These are phyloP conservation scores for Percopsis omiscomaycus DNA, from an alignment of 2,797 vertebrate species.

Conservation along the genomic window DNA sequence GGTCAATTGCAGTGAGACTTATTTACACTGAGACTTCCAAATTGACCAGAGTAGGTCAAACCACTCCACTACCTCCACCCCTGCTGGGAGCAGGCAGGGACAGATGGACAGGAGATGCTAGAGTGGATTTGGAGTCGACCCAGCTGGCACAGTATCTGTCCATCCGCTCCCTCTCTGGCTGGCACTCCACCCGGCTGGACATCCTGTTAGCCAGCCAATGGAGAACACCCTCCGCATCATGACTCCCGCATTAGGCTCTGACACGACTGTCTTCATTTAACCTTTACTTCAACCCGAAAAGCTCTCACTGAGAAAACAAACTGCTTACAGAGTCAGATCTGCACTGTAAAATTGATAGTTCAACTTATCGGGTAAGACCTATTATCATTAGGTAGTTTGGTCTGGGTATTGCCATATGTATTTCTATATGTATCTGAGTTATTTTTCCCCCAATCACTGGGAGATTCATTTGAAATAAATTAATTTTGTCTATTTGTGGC, in stretches of 20 bases:
- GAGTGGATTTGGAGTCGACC: slow-evolving; percentile 60
- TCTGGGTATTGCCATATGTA: too few species aligned
- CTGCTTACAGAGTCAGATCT: slow-evolving; percentile 23
- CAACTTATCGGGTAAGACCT: too few species aligned
- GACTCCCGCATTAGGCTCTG: slow-evolving; percentile 58
- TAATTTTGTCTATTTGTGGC: too few species aligned
- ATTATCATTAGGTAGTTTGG: too few species aligned
- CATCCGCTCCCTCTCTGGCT: slow-evolving; percentile 58
- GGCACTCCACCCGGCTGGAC: slow-evolving; percentile 60
- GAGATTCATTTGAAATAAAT: too few species aligned
- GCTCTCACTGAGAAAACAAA: slow-evolving; percentile 46
- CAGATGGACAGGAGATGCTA: slow-evolving; percentile 74
- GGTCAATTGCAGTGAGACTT: slow-evolving; percentile 46
- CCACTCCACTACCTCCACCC: slow-evolving; percentile 57
- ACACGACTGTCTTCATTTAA: slow-evolving; percentile 74
- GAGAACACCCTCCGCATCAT: slow-evolving; percentile 47
- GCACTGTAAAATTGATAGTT: slow-evolving; percentile 32
- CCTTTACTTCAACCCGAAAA: slow-evolving; percentile 63
- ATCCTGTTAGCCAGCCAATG: slow-evolving; percentile 59
- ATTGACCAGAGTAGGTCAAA: slow-evolving; percentile 59
- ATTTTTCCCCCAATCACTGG: too few species aligned
- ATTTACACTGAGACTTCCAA: slow-evolving; percentile 52
- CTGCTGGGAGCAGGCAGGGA: slow-evolving; percentile 49
- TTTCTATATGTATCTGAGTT: too few species aligned
- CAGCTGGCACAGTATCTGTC: slow-evolving; percentile 67